A percentile compares a stretch with the other conserved stretches of the same genome.
These are phyloP conservation scores for Eudemis profundana DNA, from an alignment of 2,888 invertebrate genomes.

Conservation along the genomic window DNA sequence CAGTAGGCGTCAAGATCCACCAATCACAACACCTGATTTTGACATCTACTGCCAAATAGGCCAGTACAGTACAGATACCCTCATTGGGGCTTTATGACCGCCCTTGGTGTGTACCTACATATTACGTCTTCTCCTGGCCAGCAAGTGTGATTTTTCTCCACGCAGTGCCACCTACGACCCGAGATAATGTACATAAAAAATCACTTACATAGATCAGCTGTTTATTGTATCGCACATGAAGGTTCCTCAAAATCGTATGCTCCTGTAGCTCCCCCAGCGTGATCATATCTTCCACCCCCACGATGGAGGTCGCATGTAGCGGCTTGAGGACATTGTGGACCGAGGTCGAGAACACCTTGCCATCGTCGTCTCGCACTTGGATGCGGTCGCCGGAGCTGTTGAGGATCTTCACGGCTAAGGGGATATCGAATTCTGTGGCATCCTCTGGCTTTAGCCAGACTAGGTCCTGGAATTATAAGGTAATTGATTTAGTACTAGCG, in stretches of 20 bases:
- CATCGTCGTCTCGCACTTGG: constrained; percentile 93
- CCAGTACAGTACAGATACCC: too few species aligned
- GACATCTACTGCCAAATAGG: too few species aligned
- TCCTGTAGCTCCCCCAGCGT: constrained; percentile 97
- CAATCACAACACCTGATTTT: too few species aligned
- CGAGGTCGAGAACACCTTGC: constrained; percentile 87
- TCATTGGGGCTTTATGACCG: too few species aligned
- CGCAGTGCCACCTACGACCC: too few species aligned
- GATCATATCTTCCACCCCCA: constrained; percentile 98
- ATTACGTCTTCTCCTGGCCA: too few species aligned
- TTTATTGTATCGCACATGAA: constrained; percentile 94
- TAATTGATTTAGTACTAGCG: too few species aligned
- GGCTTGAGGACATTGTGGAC: constrained; percentile 87
- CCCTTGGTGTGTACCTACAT: too few species aligned
- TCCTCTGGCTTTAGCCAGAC: constrained; percentile 94
- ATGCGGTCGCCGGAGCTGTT: constrained; percentile 91
- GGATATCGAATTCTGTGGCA: constrained; percentile 91
- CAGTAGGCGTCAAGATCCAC: too few species aligned
- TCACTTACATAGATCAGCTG: constrained; percentile 95
- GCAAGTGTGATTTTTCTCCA: too few species aligned
- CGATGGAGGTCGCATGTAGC: constrained; percentile 91
- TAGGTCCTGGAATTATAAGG: constrained; percentile 85
- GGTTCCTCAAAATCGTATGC: constrained; percentile 95
- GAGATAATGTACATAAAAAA: background rate
- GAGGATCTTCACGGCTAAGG: constrained; percentile 93